phyloP scores from a whole-genome alignment of 2,113 vertebrate genomes.

The Cyanoliseus patagonus region DNA sequence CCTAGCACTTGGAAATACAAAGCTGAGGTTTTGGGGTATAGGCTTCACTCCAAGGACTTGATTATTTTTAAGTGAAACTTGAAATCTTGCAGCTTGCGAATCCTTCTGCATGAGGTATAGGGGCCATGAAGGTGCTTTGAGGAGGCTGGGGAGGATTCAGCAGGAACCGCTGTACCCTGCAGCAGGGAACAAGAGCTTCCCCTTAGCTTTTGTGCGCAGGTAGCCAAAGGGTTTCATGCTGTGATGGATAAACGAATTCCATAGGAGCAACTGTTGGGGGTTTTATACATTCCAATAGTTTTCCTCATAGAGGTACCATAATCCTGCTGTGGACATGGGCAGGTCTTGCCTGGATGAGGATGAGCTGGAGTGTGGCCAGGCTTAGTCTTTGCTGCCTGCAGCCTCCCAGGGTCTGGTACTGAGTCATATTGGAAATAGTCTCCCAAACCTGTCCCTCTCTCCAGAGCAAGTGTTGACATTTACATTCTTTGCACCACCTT shows the following conservation, averaged over 20 bases:
- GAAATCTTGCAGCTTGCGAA: background rate
- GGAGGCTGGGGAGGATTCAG: background rate
- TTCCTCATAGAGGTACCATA: background rate
- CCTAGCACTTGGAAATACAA: background rate
- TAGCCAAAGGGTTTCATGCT: fast-evolving
- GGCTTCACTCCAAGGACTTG: background rate
- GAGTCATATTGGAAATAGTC: fast-evolving
- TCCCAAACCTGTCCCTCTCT: background rate
- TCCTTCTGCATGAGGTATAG: background rate
- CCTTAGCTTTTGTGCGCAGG: background rate
- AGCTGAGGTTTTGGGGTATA: background rate
- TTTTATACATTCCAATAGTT: background rate
- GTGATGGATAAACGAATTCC: background rate
- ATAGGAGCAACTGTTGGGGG: background rate
- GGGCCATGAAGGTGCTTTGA: background rate
- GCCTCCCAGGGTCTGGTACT: fast-evolving
- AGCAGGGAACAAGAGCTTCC: background rate
- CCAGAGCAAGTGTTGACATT: background rate
- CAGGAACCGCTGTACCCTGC: fast-evolving
- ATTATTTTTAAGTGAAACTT: background rate
- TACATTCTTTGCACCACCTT: background rate
- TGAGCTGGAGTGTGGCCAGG: fast-evolving
- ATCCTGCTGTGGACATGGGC: background rate
- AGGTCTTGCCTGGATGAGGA: fast-evolving
- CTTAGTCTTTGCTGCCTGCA: background rate